Base-by-base conservation (phyloP, 2,888 invertebrate species). In the Tetrapedia diversipes region DNA sequence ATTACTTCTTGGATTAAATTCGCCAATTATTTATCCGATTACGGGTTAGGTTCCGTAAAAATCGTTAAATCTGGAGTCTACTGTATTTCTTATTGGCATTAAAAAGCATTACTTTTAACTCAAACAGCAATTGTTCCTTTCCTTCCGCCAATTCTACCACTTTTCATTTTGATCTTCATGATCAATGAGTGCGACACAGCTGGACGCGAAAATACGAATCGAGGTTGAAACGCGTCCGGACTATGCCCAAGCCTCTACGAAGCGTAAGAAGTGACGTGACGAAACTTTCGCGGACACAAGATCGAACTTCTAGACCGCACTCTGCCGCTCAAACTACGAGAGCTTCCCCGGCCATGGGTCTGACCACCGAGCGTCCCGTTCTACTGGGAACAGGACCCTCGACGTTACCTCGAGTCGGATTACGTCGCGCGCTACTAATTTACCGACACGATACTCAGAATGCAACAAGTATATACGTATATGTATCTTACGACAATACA, bases 401-500 rank as follows among this genome's bases (percentile, higher is more conserved):
- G n/a, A n/a, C 34, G 45, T 14, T 41, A 45, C 37, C 59, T 56
- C 60, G 54, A 39, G n/a, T 54, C 47, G 49, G 29, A 34, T 54
- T 22, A 39, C 45, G 34, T 41, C 53, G 27, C 66, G 71, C 41
- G 27, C 19, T 16, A 16, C 43, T 32, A 37, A n/a, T n/a, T n/a
- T n/a, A n/a, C n/a, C 22, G 8, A 27, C 41, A 64, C 43, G 29
- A 37, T 54, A 45, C 37, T 66, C 24, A 37, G 11, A 57, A 60
- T 53, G 64, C 53, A 75, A 75, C 65, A 65, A 27, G 22, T n/a
- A n/a, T n/a, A n/a, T n/a, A n/a, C n/a, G n/a, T 57, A 39, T 57
- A 61, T 56, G 24, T 16, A 67, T 59, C 8, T 65, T 73, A 65
- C 74, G 61, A 69, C 63, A 71, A 41, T 57, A 65, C 74, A 64